phyloP scores from a whole-genome alignment of 2,797 vertebrate genomes.

The Allobates femoralis region DNA sequence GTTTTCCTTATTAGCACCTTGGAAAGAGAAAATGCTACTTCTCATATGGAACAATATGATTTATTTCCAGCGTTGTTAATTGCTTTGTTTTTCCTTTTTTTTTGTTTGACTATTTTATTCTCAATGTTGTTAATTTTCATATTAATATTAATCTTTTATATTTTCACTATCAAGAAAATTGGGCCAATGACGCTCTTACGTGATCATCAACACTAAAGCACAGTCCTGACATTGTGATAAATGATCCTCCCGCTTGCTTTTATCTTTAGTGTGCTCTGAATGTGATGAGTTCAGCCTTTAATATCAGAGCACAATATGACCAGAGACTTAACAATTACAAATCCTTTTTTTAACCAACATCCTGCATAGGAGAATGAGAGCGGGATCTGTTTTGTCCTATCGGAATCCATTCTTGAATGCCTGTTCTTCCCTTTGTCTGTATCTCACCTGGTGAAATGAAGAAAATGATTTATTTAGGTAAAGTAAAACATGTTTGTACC shows the following conservation, averaged over 20 bases:
- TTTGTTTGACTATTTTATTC: background rate
- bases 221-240: conserved; percentile 1
- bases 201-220: background rate
- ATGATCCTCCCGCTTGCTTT: background rate
- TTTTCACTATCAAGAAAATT: background rate
- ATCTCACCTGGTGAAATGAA: too few species aligned
- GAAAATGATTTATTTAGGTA: too few species aligned
- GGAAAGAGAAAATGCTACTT: too few species aligned
- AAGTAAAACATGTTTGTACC: too few species aligned
- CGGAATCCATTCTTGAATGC: too few species aligned
- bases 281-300: background rate
- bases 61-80: background rate
- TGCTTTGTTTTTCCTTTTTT: background rate
- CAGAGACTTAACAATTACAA: background rate
- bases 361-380: background rate
- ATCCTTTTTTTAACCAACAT: background rate
- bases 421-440: too few species aligned
- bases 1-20: too few species aligned
- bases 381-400: too few species aligned
- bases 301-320: background rate
- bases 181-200: background rate
- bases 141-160: background rate
- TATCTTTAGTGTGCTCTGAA: background rate
- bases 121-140: background rate
- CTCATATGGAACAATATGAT: too few species aligned